phyloP scores from a whole-genome alignment of 2,888 invertebrate species.

The Clitarchus hookeri region DNA sequence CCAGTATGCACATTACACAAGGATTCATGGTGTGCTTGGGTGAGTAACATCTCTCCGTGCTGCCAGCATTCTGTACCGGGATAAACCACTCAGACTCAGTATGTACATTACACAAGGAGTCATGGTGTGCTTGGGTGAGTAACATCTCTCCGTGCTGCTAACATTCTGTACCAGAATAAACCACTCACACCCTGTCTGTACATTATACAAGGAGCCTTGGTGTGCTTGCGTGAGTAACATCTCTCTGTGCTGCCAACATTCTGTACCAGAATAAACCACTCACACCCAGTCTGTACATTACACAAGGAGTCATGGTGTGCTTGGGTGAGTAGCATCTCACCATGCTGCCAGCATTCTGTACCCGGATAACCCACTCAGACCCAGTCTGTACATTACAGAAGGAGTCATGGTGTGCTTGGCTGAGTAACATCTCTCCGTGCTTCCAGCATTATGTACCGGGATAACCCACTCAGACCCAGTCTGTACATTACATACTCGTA shows the following conservation, averaged over 20 bases:
- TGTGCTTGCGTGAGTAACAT: slow-evolving; percentile 71
- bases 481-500: too few species aligned
- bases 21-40: slow-evolving; percentile 64
- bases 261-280: too few species aligned
- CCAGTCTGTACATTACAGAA: too few species aligned
- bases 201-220: background rate
- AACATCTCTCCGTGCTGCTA: background rate
- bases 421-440: background rate
- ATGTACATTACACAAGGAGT: too few species aligned
- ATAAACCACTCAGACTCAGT: too few species aligned
- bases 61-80: background rate
- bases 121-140: slow-evolving; percentile 71
- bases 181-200: too few species aligned
- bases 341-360: background rate
- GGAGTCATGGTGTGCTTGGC: too few species aligned
- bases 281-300: too few species aligned
- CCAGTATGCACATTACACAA: too few species aligned
- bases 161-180: too few species aligned
- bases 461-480: too few species aligned
- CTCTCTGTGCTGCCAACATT: background rate
- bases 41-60: slow-evolving; percentile 54
- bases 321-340: slow-evolving; percentile 63
- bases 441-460: background rate
- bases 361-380: too few species aligned
- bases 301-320: slow-evolving; percentile 56